Evolutionary conservation across 2,888 invertebrate species (phyloP), one percentile per base, ranked within the genome.

Genomic region (Sphecodes monilicornis): DNA sequence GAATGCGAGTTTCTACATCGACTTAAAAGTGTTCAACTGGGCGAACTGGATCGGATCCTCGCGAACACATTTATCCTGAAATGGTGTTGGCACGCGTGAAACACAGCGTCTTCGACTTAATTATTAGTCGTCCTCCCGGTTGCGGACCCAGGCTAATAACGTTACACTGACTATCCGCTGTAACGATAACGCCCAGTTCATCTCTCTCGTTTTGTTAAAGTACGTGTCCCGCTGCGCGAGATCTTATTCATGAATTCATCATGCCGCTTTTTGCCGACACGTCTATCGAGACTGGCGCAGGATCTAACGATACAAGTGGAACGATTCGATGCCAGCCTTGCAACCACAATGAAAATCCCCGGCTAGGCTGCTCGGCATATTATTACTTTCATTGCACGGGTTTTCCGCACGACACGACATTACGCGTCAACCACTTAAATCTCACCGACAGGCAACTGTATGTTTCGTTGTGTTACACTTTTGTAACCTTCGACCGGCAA

Each of bases 1-100:
- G 86, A 86, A 86, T 84, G 78, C 80, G 60, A 72, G 77, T 85
- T 84, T 85, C 78, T 39, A 73, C 73, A 22, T 71, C 13, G 50
- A 54, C 32, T 84, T 82, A 76, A 82, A 78, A 64, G 68, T 81
- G 70, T 80, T 43, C 66, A 50, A 87, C 73, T 57, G 80, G 66
- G 46, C 68, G 60, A 73, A 82, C 78, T 77, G 74, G 60, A 78
- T 75, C 50, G 36, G 70, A 41, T 82, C 39, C 60, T 54, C 36
- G 57, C 50, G 18, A 69, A 43, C 39, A 26, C 32, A 76, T 84
- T 69, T 80, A 82, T 76, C 71, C 39, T 54, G 18, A 66, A 80
- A 73, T 66, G 72, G 64, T 39, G 71, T 80, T 54, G 71, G 68
- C 68, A 83, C 80, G 77, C 64, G 76, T 72, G 39, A 64, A 78